A percentile compares a stretch with the other conserved stretches of the same genome.
phyloP scores from a whole-genome alignment of 2,113 vertebrate species.

The Diphyllodes magnificus region DNA sequence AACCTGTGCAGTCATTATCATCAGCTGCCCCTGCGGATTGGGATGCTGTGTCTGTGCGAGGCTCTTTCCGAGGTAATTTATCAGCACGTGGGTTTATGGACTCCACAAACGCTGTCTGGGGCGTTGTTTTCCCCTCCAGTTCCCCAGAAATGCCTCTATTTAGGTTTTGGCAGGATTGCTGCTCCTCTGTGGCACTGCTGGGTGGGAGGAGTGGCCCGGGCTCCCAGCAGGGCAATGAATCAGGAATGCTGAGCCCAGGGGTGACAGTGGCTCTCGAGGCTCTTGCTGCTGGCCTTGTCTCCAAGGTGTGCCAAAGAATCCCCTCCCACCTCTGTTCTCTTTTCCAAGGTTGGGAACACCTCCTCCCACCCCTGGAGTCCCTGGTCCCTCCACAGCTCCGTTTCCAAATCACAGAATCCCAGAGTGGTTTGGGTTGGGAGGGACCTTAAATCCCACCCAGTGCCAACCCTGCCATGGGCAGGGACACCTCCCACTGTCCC shows the following conservation, averaged over 20 bases:
- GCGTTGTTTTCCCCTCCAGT: slow-evolving; percentile 10
- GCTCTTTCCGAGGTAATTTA: slow-evolving; percentile 5
- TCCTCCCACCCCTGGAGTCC: not conserved
- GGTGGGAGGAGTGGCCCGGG: not conserved
- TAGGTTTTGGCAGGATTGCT: slow-evolving; percentile 29
- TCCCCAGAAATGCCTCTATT: slow-evolving; percentile 35
- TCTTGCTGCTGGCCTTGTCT: not conserved
- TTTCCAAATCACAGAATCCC: not conserved
- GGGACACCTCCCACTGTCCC: not conserved
- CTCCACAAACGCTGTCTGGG: not conserved
- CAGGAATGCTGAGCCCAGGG: not conserved
- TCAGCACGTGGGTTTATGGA: slow-evolving; percentile 26
- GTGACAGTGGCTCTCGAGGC: not conserved
- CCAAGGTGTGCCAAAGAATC: not conserved
- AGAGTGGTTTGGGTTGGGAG: not conserved
- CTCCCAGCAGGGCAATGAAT: not conserved
- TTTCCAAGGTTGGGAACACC: not conserved
- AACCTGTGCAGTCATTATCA: slow-evolving; percentile 40
- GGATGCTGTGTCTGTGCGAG: not conserved
- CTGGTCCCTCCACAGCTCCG: not conserved
- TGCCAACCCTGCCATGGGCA: not conserved
- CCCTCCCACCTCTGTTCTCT: not conserved
- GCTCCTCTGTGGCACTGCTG: not conserved
- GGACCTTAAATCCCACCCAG: accelerated
- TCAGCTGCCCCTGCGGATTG: not conserved